phyloP scores from a whole-genome alignment of 92 coral and sea anemone genomes.

The Paragorgia papillata region DNA sequence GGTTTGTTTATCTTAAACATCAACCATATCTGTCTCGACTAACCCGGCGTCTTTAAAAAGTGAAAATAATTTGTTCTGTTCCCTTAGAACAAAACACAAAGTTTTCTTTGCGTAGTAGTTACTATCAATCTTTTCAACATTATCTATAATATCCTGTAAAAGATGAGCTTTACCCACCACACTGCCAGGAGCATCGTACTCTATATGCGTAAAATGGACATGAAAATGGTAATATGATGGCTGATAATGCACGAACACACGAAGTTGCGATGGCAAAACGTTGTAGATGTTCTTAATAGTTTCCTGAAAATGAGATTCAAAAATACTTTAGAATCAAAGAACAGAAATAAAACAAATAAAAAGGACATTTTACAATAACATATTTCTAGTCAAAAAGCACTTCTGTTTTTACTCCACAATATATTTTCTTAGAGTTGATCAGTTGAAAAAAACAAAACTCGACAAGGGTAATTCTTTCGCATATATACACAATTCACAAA shows the following conservation, averaged over 20 bases:
- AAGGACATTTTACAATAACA: neutral
- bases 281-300: conserved; percentile 69
- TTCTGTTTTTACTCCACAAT: no score
- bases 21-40: conserved; percentile 19
- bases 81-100: conserved; percentile 69
- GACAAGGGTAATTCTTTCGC: no score
- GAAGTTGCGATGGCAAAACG: conserved; percentile 71
- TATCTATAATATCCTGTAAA: conserved; percentile 85
- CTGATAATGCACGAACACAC: conserved; percentile 92
- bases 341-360: neutral
- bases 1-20: no score
- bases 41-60: conserved; percentile 59
- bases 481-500: no score
- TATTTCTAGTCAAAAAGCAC: neutral
- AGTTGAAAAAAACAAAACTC: no score
- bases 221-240: conserved; percentile 97
- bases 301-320: conserved; percentile 52
- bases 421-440: no score
- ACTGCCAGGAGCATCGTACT: conserved; percentile 88
- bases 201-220: conserved; percentile 91
- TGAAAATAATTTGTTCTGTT: conserved; percentile 68
- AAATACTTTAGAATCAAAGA: neutral
- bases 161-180: conserved; percentile 90
- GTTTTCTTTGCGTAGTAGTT: conserved; percentile 82
- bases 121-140: conserved; percentile 77